Evolutionary conservation across 2,888 invertebrate species (phyloP), one percentile per base, ranked within the genome.

Genomic region (Sarcophaga caerulescens): DNA sequence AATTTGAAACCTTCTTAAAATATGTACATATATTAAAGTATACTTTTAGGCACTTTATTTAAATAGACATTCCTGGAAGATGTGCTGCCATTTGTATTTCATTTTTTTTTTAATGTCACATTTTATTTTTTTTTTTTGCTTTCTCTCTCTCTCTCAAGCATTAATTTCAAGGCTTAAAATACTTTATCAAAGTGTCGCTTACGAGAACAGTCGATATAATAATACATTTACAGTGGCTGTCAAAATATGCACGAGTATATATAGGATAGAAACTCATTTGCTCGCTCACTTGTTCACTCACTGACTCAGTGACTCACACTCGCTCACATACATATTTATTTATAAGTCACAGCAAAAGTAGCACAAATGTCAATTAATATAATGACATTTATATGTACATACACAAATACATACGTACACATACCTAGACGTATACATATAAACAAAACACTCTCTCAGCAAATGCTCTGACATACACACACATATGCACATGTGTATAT

Each of bases 331-430:
- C 25, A 35, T 65, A n/a, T 35, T 23, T 14, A 23, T 63, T 25
- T 35, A 65, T 65, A 60, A 60, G 60, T 60, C 21, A 65, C 8
- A 35, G 35, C 10, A 77, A 77, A 82, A 60, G 68, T 82, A 82
- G 76, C 52, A 73, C 82, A 73, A 60, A 82, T 73, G 82, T 82
- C 82, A 82, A 77, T 77, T 82, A 66, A 60, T 71, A 17, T 23
- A 66, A 71, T 73, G 82, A 66, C 60, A 77, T 73, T 71, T 82
- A 57, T 35, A 47, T 77, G 23, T 35, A 47, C 59, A 25, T 14
- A 35, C 59, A 25, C 14, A 25, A 57, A 63, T 19, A 60, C 23
- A 23, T 65, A 65, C 23, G 17, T 0, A 52, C 0, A 14, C 5
- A 52, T 52, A 52, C 11, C 12, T 4, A 52, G 8, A 52, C 4